Base-by-base conservation (phyloP, 2,113 vertebrate genomes). In the Cichladusa arquata region DNA sequence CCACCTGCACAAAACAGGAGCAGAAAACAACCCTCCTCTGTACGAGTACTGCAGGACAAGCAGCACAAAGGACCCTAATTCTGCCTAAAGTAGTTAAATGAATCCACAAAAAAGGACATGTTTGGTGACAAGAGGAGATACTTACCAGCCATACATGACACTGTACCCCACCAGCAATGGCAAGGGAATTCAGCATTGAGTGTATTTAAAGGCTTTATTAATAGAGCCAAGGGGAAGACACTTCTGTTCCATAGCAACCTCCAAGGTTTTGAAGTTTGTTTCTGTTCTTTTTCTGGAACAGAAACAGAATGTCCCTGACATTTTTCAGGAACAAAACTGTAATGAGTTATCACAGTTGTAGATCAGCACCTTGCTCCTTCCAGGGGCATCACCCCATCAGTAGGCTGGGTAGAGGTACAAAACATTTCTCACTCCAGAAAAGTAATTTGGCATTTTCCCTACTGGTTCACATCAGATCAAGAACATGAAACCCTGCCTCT, bases 201-300 rank as follows among this genome's bases (percentile, higher is more conserved):
- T 0, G 1, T 16, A 69, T 81, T 70, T 70, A 81, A 81, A 91
- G 26, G 38, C 48, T 71, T 89, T 79, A 74, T 78, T 81, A 94
- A 71, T 5, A 94, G 73, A 86, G 77, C 56, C 73, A 84, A 87
- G 50, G 33, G 51, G 70, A 96, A 89, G 77, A 84, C 16, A 2
- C 51, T 54, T 83, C 54, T 71, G 94, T 93, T 71, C 77, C 92
- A 64, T 88, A 93, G 92, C 88, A 96, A 95, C 92, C 47, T 60
- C 69, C 60, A 71, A 78, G 56, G 88, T 86, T 95, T 83, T 73
- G 38, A 45, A 92, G 83, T 78, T 84, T 91, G 86, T 87, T 96
- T 87, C 81, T 93, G 87, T 83, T 94, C 72, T 93, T 82, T 94
- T 90, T 86, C 70, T n/a, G 60, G 72, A 53, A 93, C 45, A 92